Evolutionary conservation across 2,888 invertebrate species (phyloP), one percentile per base, ranked within the genome.

Genomic region (Nemotelus pantherinus): DNA sequence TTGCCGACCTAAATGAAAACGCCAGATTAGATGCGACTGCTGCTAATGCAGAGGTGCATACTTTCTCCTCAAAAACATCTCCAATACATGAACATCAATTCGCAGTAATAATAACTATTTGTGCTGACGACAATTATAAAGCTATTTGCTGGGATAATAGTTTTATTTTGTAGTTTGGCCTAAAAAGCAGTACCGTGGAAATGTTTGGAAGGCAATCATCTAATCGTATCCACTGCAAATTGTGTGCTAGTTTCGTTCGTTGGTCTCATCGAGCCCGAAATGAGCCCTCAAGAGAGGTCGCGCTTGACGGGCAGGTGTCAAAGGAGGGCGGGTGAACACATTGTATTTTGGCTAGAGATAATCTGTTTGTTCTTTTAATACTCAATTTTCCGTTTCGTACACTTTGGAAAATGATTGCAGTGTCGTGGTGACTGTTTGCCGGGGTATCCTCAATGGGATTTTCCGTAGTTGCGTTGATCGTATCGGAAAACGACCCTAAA

Each of bases 291-390:
- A 71, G 5, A 9, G 43, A 10, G 45, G 45, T 47, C 53, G 9
- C 70, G 7, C 25, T 55, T 41, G 10, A 10, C 45, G 74, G 48
- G 60, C 74, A 60, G 74, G 74, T 74, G 74, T 60, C 74, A 74
- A 74, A 39, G 60, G 63, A 74, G 60, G 47, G 58, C 55, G 44
- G 72, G 58, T 60, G 74, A 60, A 39, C 48, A 47, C 53, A 4
- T 71, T 10, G 60, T 60, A 74, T 63, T 74, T 74, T 48, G 41
- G 39, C 50, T 48, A 47, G 39, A 48, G 63, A 60, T 74, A 74
- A 74, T 74, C 74, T 74, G 74, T 74, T 74, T 74, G 74, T 74
- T 74, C 74, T 74, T 63, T 48, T 74, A 74, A 74, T 63, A 60
- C 74, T 60, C 74, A 60, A 63, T 60, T 74, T 74, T 74, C 60